A percentile compares a stretch with the other conserved stretches of the same genome.
phyloP scores from a whole-genome alignment of 2,113 vertebrate genomes.

The Thamnophis sirtalis region DNA sequence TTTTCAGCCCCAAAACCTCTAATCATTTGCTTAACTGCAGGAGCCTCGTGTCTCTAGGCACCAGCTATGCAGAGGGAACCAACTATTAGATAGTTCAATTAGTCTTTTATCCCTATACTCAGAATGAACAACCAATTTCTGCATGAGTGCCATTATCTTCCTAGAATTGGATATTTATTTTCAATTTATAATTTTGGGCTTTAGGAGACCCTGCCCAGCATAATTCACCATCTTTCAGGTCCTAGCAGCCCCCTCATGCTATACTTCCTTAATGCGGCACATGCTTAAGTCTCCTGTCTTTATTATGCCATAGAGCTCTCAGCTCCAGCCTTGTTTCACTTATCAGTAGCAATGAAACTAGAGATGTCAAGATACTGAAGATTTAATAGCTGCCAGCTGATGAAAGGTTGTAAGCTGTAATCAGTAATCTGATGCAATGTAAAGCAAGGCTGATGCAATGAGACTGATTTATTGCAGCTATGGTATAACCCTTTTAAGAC shows the following conservation, averaged over 20 bases:
- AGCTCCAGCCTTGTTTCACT: neutral
- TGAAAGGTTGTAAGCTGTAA: too few species aligned
- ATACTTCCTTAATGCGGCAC: neutral
- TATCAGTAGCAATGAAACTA: neutral
- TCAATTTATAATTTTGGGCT: neutral
- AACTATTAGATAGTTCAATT: neutral
- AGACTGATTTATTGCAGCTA: too few species aligned
- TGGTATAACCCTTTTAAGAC: too few species aligned
- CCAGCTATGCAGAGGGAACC: neutral
- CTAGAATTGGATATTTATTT: neutral
- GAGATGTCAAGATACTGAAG: neutral
- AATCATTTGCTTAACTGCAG: neutral
- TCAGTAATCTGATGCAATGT: too few species aligned
- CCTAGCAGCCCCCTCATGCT: neutral
- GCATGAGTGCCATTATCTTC: neutral
- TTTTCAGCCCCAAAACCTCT: neutral
- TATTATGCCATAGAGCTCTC: neutral
- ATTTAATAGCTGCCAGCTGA: too few species aligned
- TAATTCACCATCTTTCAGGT: neutral
- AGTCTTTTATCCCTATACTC: neutral
- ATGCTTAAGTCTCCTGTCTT: neutral
- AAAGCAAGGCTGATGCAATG: too few species aligned
- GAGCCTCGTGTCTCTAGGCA: neutral
- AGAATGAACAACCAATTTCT: neutral
- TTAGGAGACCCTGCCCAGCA: neutral